phyloP scores from a whole-genome alignment of 1,140 invertebrate genomes.

The Drosophila tristis region DNA sequence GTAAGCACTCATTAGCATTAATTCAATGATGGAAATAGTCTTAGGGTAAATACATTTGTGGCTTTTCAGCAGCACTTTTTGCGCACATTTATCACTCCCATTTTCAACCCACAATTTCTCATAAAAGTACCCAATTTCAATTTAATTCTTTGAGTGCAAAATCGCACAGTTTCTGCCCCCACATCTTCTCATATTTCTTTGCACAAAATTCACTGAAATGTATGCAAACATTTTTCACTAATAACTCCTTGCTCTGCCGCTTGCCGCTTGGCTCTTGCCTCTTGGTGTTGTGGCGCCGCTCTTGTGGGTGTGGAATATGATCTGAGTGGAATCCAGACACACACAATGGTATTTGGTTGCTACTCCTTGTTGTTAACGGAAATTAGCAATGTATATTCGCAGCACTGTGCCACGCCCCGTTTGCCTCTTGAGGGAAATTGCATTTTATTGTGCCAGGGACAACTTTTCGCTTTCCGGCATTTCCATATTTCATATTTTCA shows the following conservation, averaged over 20 bases:
- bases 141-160: neutral
- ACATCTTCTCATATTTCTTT: slow-evolving; percentile 20
- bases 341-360: slow-evolving; percentile 5
- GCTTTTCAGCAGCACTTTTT: too few species aligned
- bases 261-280: too few species aligned
- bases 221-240: slow-evolving; percentile 34
- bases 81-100: too few species aligned
- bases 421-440: slow-evolving; percentile 54
- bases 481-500: slow-evolving; percentile 64
- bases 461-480: slow-evolving; percentile 66
- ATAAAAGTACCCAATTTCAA: too few species aligned
- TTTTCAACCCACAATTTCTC: neutral
- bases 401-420: slow-evolving; percentile 11
- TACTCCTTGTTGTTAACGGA: slow-evolving; percentile 53
- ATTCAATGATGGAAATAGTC: neutral
- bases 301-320: neutral
- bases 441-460: slow-evolving; percentile 59
- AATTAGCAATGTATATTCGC: slow-evolving; percentile 57
- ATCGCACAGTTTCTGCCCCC: neutral
- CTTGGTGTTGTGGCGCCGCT: too few species aligned
- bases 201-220: neutral
- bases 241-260: slow-evolving; percentile 18
- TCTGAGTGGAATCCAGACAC: slow-evolving; percentile 1
- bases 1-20: neutral
- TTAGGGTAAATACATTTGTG: too few species aligned